Evolutionary conservation across 2,113 vertebrate genomes (phyloP).

Genomic region (Gallinago undulata): DNA sequence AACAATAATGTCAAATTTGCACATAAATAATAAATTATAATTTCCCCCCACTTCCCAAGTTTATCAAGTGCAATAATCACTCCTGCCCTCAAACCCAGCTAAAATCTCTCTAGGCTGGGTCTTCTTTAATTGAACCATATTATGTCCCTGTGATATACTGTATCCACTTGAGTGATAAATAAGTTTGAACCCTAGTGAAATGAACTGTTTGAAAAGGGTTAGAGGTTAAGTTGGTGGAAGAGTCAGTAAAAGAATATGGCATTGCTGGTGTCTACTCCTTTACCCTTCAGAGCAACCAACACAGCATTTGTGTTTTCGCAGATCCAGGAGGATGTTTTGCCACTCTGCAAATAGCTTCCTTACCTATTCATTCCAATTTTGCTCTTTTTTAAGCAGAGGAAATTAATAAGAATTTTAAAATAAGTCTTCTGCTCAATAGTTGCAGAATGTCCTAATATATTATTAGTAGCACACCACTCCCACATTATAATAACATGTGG

Average conservation of each 20-base stretch:
- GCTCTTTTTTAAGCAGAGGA: background rate
- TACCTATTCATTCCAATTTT: background rate
- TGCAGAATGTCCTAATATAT: constrained; percentile 10
- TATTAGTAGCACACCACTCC: constrained; percentile 20
- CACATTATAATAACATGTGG: background rate
- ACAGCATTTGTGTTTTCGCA: background rate
- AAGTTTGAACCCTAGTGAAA: background rate
- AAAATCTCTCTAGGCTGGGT: background rate
- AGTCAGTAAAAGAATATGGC: background rate
- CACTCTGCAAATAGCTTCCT: background rate
- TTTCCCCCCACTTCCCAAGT: constrained; percentile 25
- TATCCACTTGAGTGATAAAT: background rate
- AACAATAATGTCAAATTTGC: constrained; percentile 50
- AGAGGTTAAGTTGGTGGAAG: background rate
- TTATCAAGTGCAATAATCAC: constrained; percentile 36
- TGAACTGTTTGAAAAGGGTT: background rate
- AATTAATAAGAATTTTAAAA: constrained; percentile 30
- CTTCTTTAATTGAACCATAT: background rate
- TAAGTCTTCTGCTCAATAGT: background rate
- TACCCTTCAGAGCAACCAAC: background rate
- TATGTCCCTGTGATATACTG: background rate
- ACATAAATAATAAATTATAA: constrained; percentile 52
- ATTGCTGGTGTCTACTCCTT: background rate
- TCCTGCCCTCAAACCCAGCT: background rate
- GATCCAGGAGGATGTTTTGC: background rate